These are phyloP conservation scores for Meles meles DNA, from an alignment of 2,113 vertebrate genomes.

Conservation along the genomic window DNA sequence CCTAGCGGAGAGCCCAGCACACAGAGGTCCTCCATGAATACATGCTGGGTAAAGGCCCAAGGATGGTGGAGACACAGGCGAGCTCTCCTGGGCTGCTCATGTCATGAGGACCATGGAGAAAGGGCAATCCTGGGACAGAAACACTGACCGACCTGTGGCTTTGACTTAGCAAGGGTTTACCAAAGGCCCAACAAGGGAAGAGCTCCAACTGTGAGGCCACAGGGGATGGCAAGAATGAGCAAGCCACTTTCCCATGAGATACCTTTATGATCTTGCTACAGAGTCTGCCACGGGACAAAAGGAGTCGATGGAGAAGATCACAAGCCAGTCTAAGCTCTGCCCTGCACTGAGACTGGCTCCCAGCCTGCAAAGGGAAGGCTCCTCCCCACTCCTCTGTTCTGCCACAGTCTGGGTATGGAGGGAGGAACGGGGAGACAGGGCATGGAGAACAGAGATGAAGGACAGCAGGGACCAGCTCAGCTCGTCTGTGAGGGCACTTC, in stretches of 20 bases:
- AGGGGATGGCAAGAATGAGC: not conserved
- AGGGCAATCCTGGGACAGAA: not conserved
- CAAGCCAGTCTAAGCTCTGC: not conserved
- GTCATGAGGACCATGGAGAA: not conserved
- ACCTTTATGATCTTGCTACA: not conserved
- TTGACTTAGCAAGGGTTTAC: not conserved
- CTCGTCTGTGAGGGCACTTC: not conserved
- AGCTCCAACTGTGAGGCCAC: not conserved
- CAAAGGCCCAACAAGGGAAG: not conserved
- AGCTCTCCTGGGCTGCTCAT: not conserved
- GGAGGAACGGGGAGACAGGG: too few relatives aligned
- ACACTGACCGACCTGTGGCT: not conserved
- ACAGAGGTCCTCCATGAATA: not conserved
- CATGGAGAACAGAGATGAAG: not conserved
- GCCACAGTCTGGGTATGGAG: not conserved
- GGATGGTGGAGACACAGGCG: not conserved
- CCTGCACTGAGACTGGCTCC: not conserved
- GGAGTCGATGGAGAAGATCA: not conserved
- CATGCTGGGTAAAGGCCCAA: not conserved
- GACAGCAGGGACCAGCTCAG: not conserved
- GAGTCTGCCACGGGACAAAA: not conserved
- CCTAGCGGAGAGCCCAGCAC: not conserved
- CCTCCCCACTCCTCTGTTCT: not conserved
- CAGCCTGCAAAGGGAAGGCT: accelerated
- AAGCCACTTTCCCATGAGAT: not conserved